Percentiles rank a stretch among this genome's conserved stretches.
Conservation (phyloP, 2,888 invertebrate species). For the Limenitis camilla region DNA sequence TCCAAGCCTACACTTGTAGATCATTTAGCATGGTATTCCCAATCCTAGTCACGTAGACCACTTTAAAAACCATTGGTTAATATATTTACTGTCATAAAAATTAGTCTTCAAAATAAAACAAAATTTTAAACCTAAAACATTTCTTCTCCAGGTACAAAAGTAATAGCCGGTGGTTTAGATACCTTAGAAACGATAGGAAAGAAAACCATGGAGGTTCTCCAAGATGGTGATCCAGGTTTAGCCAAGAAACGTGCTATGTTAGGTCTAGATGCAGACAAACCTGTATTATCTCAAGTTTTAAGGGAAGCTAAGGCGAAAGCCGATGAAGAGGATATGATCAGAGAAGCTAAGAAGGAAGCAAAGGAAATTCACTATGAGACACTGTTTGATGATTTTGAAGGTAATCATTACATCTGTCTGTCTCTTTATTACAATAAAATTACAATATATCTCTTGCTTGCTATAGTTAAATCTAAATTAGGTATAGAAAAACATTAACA, state of each 20-base stretch:
- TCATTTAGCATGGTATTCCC: too few relatives aligned
- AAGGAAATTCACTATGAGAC: conserved; percentile 81
- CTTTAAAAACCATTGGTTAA: too few relatives aligned
- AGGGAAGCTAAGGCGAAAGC: conserved; percentile 83
- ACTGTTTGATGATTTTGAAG: conserved; percentile 91
- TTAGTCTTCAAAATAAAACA: neutral
- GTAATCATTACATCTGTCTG: conserved; percentile 41
- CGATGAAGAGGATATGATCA: conserved; percentile 73
- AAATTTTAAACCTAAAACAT: neutral
- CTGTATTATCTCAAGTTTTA: conserved; percentile 76
- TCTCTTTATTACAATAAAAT: too few relatives aligned
- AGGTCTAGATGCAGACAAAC: conserved; percentile 74
- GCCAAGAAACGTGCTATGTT: conserved; percentile 84
- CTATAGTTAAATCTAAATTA: too few relatives aligned
- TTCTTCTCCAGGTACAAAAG: conserved; percentile 74
- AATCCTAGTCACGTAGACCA: too few relatives aligned
- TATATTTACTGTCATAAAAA: too few relatives aligned
- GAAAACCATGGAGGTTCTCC: conserved; percentile 94
- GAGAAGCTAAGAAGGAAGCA: conserved; percentile 63
- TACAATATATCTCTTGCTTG: too few relatives aligned
- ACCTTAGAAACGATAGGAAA: conserved; percentile 95
- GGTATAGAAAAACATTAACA: too few relatives aligned
- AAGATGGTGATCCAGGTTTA: conserved; percentile 93
- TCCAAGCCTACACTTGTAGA: too few relatives aligned
- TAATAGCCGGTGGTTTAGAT: conserved; percentile 86